A percentile compares a stretch with the other conserved stretches of the same genome.
phyloP scores from a whole-genome alignment of 2,797 vertebrate species.

The Poecile montanus region DNA sequence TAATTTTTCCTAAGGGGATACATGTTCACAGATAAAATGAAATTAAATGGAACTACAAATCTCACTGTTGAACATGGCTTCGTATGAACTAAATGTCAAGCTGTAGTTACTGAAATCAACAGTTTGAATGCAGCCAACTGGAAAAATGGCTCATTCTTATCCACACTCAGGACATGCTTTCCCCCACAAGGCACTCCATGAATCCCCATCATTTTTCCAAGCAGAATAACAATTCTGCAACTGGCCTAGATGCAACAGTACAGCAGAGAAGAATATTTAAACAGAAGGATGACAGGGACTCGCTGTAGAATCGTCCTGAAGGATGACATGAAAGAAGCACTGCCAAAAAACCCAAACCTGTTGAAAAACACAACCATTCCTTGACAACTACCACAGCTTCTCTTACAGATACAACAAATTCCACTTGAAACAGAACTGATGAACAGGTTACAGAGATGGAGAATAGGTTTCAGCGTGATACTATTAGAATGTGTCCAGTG shows the following conservation, averaged over 20 bases:
- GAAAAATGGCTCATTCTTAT: conserved; percentile 11
- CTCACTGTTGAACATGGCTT: neutral
- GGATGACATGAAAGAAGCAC: neutral
- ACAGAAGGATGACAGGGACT: neutral
- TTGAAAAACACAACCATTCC: neutral
- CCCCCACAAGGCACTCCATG: neutral
- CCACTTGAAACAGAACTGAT: neutral
- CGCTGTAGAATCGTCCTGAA: neutral
- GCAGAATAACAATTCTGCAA: conserved; percentile 9
- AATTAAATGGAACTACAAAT: conserved; percentile 1
- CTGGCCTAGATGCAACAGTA: neutral
- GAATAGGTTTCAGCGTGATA: neutral
- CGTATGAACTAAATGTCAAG: neutral
- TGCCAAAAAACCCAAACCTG: neutral
- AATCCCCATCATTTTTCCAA: conserved; percentile 1
- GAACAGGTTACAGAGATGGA: neutral
- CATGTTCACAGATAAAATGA: neutral
- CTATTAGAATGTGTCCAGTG: neutral
- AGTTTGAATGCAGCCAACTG: neutral
- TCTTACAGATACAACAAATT: neutral
- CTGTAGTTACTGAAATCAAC: neutral
- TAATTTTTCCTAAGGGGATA: neutral
- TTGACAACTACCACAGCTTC: neutral
- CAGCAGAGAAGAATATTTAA: neutral
- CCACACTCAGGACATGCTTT: neutral